These are phyloP conservation scores for Caenorhabditis sinica DNA, from an alignment of 2,888 invertebrate species.

Conservation along the genomic window DNA sequence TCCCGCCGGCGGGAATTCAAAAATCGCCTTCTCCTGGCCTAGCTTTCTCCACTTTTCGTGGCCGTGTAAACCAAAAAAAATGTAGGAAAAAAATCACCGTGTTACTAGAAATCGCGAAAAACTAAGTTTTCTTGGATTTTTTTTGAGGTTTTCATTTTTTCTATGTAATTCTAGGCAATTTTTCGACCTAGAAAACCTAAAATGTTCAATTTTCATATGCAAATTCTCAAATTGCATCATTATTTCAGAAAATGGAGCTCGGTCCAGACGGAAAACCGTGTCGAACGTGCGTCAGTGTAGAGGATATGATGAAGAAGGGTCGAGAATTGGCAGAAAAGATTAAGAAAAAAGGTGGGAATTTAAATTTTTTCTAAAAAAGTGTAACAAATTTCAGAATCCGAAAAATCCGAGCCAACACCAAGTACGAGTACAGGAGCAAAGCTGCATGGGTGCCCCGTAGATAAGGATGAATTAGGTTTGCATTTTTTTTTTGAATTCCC, in stretches of 20 bases:
- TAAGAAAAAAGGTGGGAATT: slow-evolving; percentile 50
- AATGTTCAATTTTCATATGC: not conserved
- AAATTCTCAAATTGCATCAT: slow-evolving; percentile 29
- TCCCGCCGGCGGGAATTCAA: too few relatives aligned
- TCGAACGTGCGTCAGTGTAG: slow-evolving; percentile 80
- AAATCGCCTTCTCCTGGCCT: too few relatives aligned
- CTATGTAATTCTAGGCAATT: not conserved
- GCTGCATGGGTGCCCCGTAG: slow-evolving; percentile 85
- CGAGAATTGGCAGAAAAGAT: slow-evolving; percentile 69
- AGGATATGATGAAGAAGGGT: slow-evolving; percentile 81
- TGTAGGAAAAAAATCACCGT: too few relatives aligned
- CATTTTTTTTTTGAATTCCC: slow-evolving; percentile 2
- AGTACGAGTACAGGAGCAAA: slow-evolving; percentile 36
- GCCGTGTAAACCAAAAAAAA: too few relatives aligned
- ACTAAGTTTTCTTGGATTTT: not conserved
- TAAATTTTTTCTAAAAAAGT: not conserved
- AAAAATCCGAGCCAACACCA: slow-evolving; percentile 20
- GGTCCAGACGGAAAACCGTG: slow-evolving; percentile 77
- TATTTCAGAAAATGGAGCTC: slow-evolving; percentile 60
- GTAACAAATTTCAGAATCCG: not conserved
- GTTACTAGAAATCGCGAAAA: too few relatives aligned
- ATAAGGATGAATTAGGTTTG: slow-evolving; percentile 86
- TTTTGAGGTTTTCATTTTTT: not conserved
- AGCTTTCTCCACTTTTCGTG: too few relatives aligned
- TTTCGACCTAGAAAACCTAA: not conserved